Conservation (phyloP, 2,113 vertebrate species). For the Bubalus kerabau region DNA sequence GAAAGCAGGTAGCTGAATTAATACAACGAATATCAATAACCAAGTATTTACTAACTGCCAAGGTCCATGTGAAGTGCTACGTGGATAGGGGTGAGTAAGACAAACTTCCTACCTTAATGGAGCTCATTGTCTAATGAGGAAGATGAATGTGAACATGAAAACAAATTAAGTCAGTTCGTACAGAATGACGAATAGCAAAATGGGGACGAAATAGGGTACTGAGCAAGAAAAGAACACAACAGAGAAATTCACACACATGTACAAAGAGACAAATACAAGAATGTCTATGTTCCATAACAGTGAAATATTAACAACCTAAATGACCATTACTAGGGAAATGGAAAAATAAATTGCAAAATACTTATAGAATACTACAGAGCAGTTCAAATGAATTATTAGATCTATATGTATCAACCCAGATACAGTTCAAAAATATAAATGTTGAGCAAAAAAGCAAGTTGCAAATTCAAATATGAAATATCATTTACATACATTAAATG, state of each 20-base stretch:
- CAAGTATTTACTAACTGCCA: neutral
- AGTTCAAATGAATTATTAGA: neutral
- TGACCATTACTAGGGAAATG: neutral
- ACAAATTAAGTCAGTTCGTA: neutral
- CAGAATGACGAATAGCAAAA: neutral
- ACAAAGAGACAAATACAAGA: neutral
- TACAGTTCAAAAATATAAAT: neutral
- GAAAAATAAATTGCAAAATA: neutral
- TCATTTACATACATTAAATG: neutral
- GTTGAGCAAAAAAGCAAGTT: neutral
- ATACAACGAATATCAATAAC: neutral
- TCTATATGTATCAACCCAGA: neutral
- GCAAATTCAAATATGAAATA: constrained; percentile 2
- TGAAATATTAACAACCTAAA: neutral
- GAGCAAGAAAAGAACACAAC: neutral
- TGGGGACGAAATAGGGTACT: neutral
- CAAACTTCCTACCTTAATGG: neutral
- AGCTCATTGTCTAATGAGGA: neutral
- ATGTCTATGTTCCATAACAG: neutral
- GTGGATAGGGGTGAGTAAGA: neutral
- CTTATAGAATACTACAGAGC: neutral
- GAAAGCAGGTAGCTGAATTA: neutral
- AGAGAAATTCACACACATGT: neutral
- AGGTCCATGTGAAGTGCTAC: neutral
- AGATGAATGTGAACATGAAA: neutral